Percentiles rank a stretch among this genome's conserved stretches.
Evolutionary conservation across 2,888 invertebrate species (phyloP).

Genomic region (Acrobasis consociella): DNA sequence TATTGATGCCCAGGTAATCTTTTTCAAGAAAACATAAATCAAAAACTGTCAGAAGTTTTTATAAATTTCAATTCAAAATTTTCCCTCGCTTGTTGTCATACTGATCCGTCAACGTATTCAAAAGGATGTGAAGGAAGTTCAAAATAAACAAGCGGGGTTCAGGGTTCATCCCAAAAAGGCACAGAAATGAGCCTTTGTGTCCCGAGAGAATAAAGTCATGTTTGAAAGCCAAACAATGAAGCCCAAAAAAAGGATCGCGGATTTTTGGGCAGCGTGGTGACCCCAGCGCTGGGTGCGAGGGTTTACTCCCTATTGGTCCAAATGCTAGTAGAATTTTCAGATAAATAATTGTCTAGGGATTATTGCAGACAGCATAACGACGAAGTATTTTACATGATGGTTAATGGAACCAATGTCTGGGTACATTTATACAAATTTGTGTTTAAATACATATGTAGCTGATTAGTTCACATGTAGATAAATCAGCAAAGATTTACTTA

Average conservation of each 20-base stretch:
- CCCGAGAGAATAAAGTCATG: conserved; percentile 19
- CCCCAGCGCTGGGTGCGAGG: conserved; percentile 6
- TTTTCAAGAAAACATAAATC: too few species aligned
- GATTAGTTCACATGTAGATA: too few species aligned
- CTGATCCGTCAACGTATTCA: conserved; percentile 5
- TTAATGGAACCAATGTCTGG: too few species aligned
- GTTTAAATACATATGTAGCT: too few species aligned
- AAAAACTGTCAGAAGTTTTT: too few species aligned
- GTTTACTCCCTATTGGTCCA: background rate
- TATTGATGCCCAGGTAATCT: too few species aligned
- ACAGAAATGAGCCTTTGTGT: conserved; percentile 12
- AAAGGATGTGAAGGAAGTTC: conserved; percentile 9
- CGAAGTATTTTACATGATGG: too few species aligned
- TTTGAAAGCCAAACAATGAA: conserved; percentile 21
- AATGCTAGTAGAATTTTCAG: background rate
- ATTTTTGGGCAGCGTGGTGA: conserved; percentile 21
- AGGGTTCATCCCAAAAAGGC: conserved; percentile 16
- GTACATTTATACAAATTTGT: too few species aligned
- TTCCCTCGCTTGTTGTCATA: background rate
- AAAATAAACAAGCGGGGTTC: conserved; percentile 2
- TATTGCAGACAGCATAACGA: too few species aligned
- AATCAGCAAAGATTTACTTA: too few species aligned
- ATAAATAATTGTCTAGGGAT: too few species aligned
- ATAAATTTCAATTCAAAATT: background rate
- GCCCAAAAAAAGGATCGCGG: conserved; percentile 12